Evolutionary conservation across 2,888 invertebrate species (phyloP), one percentile per base, ranked within the genome.

Genomic region (Nebria brevicollis): DNA sequence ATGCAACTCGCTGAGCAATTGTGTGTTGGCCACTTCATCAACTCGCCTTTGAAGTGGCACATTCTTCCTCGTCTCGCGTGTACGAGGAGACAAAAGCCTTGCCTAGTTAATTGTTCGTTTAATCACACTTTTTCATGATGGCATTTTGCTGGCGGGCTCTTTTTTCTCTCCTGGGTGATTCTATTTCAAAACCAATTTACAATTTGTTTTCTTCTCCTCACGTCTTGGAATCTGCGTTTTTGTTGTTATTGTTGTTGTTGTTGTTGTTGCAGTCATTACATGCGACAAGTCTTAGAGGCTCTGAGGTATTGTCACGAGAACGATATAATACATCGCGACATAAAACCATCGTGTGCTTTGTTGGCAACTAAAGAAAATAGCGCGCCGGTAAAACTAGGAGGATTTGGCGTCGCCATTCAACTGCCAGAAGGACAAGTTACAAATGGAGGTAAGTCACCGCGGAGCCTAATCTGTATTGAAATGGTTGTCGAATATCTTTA

Each of bases 241-340:
- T 20, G 20, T 20, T 20, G 20, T 20, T 20, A 34, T 34, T 34
- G 34, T 81, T 82, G 20, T 84, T 85, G 82, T 34, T 34, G 34
- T 81, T 82, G 20, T 84, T 85, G 82, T 91, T 91, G 2, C 92
- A 98, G 98, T 89, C 99, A 99, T 91, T 99, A 99, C 92, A 97
- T 99, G 96, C 94, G 98, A 79, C 99, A 99, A 90, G 97, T 99
- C 84, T 91, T 99, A 84, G 98, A 99, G 89, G 98, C 99, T 1
- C 91, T 99, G 77, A 94, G 97, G 86, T 99, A 99, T 91, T 98
- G 99, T 89, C 99, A 99, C 90, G 97, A 97, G 89, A 98, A 98
- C 89, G 96, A 98, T 90, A 98, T 99, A 86, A 95, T 99, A 86
- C 99, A 99, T 89, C 94, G 99, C 83, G 99, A 99, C 90, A 95